Base-by-base conservation (phyloP, 2,797 vertebrate genomes). In the Phrynocephalus vlangalii region DNA sequence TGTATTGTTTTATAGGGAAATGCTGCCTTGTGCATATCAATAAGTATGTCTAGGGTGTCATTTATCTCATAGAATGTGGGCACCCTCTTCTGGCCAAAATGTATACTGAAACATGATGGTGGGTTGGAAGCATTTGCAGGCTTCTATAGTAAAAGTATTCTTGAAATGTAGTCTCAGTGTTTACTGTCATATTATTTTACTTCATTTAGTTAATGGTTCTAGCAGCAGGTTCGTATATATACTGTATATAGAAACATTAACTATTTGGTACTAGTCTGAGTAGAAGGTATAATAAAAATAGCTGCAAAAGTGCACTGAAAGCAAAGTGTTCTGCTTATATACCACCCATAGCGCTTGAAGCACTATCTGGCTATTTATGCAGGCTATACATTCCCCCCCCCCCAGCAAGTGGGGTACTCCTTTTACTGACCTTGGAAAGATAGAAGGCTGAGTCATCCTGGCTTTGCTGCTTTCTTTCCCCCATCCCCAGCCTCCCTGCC, bases 11-110 rank as follows among this genome's bases (percentile, higher is more conserved):
- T 22, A 38, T 30, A 60, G 68, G 18, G 26, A 79, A 71, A 6
- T 56, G n/a, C 11, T 4, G 20, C 76, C n/a, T 44, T 56, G 52
- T 24, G 0, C 1, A 33, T 6, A 22, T 38, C 18, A 38, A 63
- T 22, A 5, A 79, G 20, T 75, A 3, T 44, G 20, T 52, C 50
- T 26, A 24, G 7, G 10, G 30, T 38, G 44, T 38, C 71, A 22
- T 71, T 6, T 33, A 44, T 70, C 15, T 81, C 48, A 30, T 85
- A 76, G 66, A 48, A 24, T 11, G 3, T 60, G 87, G 50, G 78
- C 83, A 30, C 87, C 87, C 83, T 82, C 87, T 85, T 60, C 71
- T 85, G 87, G 83, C 73, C 63, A 68, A 70, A 88, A 70, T 1
- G 24, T 18, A 33, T 50, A 84, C 18, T 77, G 24, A 28, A 71